Percentiles rank a stretch among this genome's conserved stretches.
phyloP scores from a whole-genome alignment of 2,113 vertebrate genomes.

The Xenopus tropicalis region DNA sequence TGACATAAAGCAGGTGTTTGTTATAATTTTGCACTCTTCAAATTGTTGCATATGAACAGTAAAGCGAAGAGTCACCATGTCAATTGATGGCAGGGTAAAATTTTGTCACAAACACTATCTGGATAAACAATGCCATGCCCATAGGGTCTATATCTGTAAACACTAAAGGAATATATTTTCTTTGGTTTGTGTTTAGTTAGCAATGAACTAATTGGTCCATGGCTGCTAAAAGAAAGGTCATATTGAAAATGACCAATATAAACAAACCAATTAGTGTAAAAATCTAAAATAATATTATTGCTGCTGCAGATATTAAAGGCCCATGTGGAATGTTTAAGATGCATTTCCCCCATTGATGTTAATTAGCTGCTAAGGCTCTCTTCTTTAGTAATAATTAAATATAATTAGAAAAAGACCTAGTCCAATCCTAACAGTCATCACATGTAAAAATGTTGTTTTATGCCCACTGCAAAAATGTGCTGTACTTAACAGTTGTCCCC shows the following conservation, averaged over 20 bases:
- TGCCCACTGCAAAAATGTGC: too few species aligned
- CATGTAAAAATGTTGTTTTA: too few species aligned
- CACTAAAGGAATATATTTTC: too few species aligned
- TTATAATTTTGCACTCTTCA: slow-evolving; percentile 5
- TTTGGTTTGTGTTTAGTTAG: too few species aligned
- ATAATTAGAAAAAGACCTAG: slow-evolving; percentile 25
- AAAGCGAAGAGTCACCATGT: neutral
- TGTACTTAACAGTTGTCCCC: too few species aligned
- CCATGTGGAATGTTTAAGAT: neutral
- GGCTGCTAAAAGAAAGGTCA: neutral
- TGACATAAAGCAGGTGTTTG: slow-evolving; percentile 12
- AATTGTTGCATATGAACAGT: neutral
- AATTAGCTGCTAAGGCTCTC: slow-evolving; percentile 15
- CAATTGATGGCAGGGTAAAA: neutral
- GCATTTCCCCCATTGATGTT: neutral
- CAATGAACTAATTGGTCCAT: neutral
- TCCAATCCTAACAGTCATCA: neutral
- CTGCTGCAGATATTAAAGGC: neutral
- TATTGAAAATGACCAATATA: neutral
- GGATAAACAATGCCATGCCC: neutral
- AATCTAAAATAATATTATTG: slow-evolving; percentile 4
- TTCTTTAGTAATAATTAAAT: slow-evolving; percentile 17
- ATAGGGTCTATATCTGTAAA: too few species aligned
- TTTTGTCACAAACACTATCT: neutral
- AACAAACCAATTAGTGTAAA: slow-evolving; percentile 9